Base-by-base conservation (phyloP, 35 echinoderm and acorn worm species). In the Apostichopus parvimensis region DNA sequence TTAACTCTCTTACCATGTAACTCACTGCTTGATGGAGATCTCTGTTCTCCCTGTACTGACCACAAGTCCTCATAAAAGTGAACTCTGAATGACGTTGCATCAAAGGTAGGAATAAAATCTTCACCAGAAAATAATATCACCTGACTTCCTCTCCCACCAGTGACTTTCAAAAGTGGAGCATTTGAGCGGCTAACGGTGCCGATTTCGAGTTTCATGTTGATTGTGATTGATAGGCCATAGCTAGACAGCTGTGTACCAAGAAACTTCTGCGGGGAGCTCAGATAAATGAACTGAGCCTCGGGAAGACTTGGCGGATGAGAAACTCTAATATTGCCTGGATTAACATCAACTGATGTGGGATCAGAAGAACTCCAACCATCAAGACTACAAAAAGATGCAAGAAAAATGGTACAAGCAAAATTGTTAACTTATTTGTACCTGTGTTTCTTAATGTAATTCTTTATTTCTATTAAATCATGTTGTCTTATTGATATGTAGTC, bases 301-400 rank as follows among this genome's bases (percentile, higher is more conserved):
- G 87, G 53, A 15, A 93, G 83, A 57, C 22, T 76, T 20, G 97
- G 95, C 12, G 96, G 96, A 73, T 98, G 96, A 11, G 92, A 91
- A 57, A 99, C 77, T 6, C 94, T 90, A 25, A 99, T 84, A 77
- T 92, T 94, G 56, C 34, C 23, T 1, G 82, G 68, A 76, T 95
- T 96, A 24, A 91, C 24, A 20, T 91, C 87, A 24, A 96, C 57
- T 0, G 95, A 92, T 12, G 93, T 93, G 59, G 92, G 54, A 25
- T 93, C 93, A 14, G 91, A 85, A 0, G 90, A 87, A 4, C 61
- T 70, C 97, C 97, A 99, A 52, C 93, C 93, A 79, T 89, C 90
- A 53, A 90, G 75, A 57, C 97, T 88, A 23, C 4, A 22, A 72
- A 72, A 53, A 65, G 53, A 17, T 15, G 45, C 4, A 22, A 70